These are phyloP conservation scores for Anoplius nigerrimus DNA, from an alignment of 2,888 invertebrate species.

Conservation along the genomic window DNA sequence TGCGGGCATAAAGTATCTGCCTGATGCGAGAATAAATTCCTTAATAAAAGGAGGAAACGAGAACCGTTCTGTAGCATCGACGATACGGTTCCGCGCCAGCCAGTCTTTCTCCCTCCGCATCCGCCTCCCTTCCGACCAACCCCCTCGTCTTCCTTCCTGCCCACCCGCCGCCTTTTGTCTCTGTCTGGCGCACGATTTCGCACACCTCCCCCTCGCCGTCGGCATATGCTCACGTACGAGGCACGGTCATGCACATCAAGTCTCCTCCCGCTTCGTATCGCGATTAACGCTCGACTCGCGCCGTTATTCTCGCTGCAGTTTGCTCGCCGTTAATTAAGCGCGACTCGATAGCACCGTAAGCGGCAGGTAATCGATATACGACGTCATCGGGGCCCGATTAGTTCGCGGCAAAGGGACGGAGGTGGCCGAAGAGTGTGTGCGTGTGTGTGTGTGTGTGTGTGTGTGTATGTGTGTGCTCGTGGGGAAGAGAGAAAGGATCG, in stretches of 20 bases:
- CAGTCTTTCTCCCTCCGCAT: conserved; percentile 17
- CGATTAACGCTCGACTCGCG: conserved; percentile 36
- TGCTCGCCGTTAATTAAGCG: conserved; percentile 55
- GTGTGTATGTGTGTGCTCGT: conserved; percentile 11
- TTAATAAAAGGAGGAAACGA: too few species aligned
- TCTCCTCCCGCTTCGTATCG: conserved; percentile 18
- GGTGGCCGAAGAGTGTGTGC: conserved; percentile 19
- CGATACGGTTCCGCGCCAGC: conserved; percentile 39
- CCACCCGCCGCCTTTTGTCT: too few species aligned
- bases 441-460: conserved; percentile 4
- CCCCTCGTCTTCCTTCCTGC: conserved; percentile 14
- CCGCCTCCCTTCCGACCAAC: too few species aligned
- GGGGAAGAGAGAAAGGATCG: too few species aligned
- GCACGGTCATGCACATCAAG: too few species aligned
- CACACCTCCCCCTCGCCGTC: too few species aligned
- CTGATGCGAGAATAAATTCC: too few species aligned
- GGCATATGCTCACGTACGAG: too few species aligned
- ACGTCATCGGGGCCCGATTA: conserved; percentile 45
- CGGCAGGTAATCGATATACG: conserved; percentile 53
- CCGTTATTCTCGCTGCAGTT: conserved; percentile 44
- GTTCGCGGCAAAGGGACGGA: conserved; percentile 24
- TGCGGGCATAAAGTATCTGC: too few species aligned
- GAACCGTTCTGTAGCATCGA: conserved; percentile 39
- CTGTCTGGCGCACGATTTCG: too few species aligned
- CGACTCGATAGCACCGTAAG: conserved; percentile 51